Percentiles rank a stretch among this genome's conserved stretches.
Evolutionary conservation across 2,797 vertebrate genomes (phyloP).

Genomic region (Phoeniculus purpureus): DNA sequence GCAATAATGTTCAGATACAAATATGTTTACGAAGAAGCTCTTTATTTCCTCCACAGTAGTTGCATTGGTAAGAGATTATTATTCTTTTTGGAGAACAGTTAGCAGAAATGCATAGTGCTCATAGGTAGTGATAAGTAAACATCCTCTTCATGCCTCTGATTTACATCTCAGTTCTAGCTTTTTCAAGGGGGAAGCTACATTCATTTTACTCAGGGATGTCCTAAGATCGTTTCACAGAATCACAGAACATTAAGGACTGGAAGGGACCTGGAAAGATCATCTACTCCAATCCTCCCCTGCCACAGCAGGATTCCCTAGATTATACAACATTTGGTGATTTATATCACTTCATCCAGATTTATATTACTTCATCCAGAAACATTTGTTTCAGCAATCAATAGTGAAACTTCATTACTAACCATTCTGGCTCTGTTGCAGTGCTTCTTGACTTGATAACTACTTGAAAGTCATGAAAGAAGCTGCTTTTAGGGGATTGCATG

Average conservation of each 20-base stretch:
- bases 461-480: neutral
- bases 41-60: conserved; percentile 10
- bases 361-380: neutral
- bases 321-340: neutral
- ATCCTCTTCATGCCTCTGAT: neutral
- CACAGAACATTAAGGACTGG: no score
- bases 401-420: neutral
- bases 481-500: neutral
- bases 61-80: neutral
- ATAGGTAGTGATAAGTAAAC: neutral
- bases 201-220: neutral
- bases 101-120: neutral
- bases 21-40: neutral
- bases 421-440: neutral
- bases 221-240: neutral
- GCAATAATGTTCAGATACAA: neutral
- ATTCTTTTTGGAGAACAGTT: neutral
- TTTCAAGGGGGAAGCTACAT: neutral
- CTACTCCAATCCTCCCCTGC: no score
- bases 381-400: neutral
- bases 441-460: neutral
- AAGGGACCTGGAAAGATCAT: no score
- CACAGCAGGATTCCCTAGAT: no score
- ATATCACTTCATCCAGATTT: no score
- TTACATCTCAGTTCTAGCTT: neutral